A percentile compares a stretch with the other conserved stretches of the same genome.
These are phyloP conservation scores for Ophion ventricosus DNA, from an alignment of 2,888 invertebrate species.

Conservation along the genomic window DNA sequence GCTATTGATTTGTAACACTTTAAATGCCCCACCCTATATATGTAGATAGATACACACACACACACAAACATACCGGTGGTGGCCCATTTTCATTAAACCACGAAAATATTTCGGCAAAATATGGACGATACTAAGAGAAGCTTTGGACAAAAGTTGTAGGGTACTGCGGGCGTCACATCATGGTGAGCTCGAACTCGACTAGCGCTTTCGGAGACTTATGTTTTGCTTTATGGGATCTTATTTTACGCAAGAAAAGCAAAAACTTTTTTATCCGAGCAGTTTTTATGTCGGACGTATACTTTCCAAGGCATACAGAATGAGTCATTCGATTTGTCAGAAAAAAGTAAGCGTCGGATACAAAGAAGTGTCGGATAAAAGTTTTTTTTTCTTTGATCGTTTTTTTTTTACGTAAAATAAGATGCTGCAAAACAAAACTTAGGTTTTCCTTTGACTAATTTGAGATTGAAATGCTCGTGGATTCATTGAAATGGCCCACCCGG, in stretches of 20 bases:
- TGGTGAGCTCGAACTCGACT: too few relatives aligned
- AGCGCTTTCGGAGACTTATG: too few relatives aligned
- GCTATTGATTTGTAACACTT: too few relatives aligned
- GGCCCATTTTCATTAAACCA: neutral
- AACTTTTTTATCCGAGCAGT: neutral
- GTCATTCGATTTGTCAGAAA: neutral
- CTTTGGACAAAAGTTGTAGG: neutral
- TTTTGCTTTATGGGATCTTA: neutral
- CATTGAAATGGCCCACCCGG: neutral
- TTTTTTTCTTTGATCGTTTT: too few relatives aligned
- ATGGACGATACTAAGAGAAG: neutral
- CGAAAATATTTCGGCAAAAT: neutral
- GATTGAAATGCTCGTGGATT: neutral
- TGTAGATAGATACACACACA: too few relatives aligned
- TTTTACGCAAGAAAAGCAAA: neutral
- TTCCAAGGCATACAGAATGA: neutral
- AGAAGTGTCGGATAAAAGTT: too few relatives aligned
- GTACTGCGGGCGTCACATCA: neutral
- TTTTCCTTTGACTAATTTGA: neutral
- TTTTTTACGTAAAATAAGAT: too few relatives aligned
- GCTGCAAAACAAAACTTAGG: neutral
- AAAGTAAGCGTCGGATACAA: too few relatives aligned
- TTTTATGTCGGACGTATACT: neutral
- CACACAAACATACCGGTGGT: neutral
- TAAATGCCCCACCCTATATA: too few relatives aligned